Conservation (phyloP, 2,113 vertebrate species). For the Gallinago paraguaiae region DNA sequence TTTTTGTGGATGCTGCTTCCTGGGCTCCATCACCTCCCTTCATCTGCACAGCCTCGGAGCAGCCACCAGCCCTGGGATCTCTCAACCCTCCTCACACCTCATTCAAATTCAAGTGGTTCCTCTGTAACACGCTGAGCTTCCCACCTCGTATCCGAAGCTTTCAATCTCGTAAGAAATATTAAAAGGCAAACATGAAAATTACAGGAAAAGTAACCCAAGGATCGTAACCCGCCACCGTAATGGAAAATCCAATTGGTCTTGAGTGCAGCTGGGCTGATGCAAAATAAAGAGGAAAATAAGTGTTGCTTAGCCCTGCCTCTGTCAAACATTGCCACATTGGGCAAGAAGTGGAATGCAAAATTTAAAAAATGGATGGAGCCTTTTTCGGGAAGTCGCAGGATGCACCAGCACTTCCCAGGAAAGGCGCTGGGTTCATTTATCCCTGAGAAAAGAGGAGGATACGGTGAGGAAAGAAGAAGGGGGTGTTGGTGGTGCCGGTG, state of each 20-base stretch:
- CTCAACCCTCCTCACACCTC: background rate
- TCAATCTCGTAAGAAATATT: slow-evolving; percentile 46
- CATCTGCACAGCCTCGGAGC: background rate
- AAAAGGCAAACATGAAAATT: slow-evolving; percentile 55
- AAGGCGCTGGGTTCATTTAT: fast-evolving
- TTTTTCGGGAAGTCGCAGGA: background rate
- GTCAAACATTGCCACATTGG: background rate
- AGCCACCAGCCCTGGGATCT: background rate
- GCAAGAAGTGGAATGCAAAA: background rate
- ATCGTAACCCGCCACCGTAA: slow-evolving; percentile 12
- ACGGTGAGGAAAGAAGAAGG: background rate
- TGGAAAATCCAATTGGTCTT: slow-evolving; percentile 26
- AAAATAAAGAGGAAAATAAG: slow-evolving; percentile 4
- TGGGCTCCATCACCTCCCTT: background rate
- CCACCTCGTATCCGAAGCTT: background rate
- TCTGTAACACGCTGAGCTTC: background rate
- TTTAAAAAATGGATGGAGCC: background rate
- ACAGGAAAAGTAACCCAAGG: slow-evolving; percentile 41
- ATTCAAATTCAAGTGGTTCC: slow-evolving; percentile 25
- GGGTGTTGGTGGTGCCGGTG: too few relatives aligned
- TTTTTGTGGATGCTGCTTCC: background rate
- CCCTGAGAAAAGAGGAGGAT: background rate
- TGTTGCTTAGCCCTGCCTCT: background rate
- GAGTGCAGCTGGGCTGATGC: background rate
- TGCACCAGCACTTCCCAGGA: background rate